phyloP scores from a whole-genome alignment of 2,797 vertebrate species.

The Sebastes kiyomatsui region DNA sequence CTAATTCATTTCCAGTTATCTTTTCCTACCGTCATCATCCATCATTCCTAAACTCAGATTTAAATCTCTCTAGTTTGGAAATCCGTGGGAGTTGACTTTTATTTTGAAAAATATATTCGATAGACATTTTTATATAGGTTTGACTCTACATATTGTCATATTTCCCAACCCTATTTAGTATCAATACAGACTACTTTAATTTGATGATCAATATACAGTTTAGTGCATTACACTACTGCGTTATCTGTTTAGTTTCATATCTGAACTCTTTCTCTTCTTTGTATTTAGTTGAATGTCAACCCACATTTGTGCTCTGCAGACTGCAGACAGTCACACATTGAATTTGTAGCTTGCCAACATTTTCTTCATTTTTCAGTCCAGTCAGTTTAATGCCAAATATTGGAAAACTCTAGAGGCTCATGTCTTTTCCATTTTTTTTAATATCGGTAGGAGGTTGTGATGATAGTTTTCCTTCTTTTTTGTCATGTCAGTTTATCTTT shows the following conservation, averaged over 20 bases:
- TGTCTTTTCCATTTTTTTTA: background rate
- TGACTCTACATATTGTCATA: background rate
- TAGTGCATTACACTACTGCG: background rate
- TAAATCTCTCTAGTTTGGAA: background rate
- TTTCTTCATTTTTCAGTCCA: background rate
- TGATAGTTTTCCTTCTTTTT: background rate
- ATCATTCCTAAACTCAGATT: background rate
- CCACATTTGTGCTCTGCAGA: background rate
- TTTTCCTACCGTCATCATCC: background rate
- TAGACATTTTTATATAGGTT: background rate
- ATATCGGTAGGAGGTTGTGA: background rate
- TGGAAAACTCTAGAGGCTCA: background rate
- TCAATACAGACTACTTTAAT: background rate
- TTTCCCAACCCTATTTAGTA: background rate
- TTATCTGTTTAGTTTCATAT: background rate
- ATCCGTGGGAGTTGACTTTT: background rate
- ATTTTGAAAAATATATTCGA: background rate
- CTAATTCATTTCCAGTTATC: background rate
- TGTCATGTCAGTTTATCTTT: background rate
- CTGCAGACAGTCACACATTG: constrained; percentile 6
- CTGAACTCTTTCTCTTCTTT: background rate
- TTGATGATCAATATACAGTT: background rate
- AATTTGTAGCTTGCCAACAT: constrained; percentile 6
- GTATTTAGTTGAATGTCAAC: background rate
- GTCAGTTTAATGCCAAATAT: constrained; percentile 9